Evolutionary conservation across 2,888 invertebrate species (phyloP).

Genomic region (Melanostoma scalare): DNA sequence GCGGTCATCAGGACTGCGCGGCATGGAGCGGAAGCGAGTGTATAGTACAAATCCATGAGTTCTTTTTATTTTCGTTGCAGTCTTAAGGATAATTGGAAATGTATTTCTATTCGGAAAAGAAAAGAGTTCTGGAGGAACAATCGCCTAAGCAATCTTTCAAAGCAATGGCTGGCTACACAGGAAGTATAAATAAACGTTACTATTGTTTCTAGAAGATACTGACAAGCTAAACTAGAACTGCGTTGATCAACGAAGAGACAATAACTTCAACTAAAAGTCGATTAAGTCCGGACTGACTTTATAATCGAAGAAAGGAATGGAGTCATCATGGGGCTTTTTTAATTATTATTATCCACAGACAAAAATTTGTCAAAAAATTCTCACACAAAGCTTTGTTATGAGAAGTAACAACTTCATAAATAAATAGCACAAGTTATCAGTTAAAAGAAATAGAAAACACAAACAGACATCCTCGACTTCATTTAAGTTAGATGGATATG

Average conservation of each 20-base stretch:
- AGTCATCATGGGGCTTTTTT: conserved; percentile 16
- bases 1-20: conserved; percentile 86
- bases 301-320: conserved; percentile 34
- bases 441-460: no score
- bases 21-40: conserved; percentile 86
- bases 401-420: no score
- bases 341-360: no score
- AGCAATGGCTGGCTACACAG: no score
- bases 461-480: no score
- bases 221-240: conserved; percentile 36
- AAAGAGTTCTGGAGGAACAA: no score
- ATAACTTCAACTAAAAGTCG: conserved; percentile 52
- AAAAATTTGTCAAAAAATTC: no score
- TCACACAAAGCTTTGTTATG: no score
- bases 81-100: neutral
- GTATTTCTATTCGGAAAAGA: no score
- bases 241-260: conserved; percentile 35
- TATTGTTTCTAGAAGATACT: conserved; percentile 2
- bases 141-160: conserved; percentile 77
- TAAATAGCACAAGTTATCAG: no score
- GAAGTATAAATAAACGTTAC: no score
- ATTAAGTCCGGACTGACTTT: conserved; percentile 13
- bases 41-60: conserved; percentile 85
- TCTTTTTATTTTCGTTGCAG: conserved; percentile 23
- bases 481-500: no score